Base-by-base conservation (phyloP, 1,140 invertebrate genomes). In the Brachionus manjavacas region DNA sequence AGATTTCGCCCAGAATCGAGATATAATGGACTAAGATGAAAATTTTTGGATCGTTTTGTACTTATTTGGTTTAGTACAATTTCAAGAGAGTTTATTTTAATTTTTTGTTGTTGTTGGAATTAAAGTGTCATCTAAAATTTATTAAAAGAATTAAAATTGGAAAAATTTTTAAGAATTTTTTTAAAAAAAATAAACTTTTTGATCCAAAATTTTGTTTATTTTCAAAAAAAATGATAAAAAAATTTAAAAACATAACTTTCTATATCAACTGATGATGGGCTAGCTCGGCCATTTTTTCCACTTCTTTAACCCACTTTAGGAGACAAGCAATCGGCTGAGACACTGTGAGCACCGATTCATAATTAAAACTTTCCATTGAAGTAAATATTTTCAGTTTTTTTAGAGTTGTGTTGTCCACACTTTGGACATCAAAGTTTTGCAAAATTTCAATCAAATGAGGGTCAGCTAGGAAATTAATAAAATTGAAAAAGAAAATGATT, bases 301-400 rank as follows among this genome's bases (percentile, higher is more conserved):
- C 43, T 49, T 76, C 72, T 25, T 76, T 76, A n/a, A 76, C 72
- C 72, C 72, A 76, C 41, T 76, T 52, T 9, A 76, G 31, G 12
- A 76, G 25, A 14, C 41, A 49, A 76, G 41, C 72, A 49, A 76
- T 49, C 46, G 43, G 72, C 20, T 46, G 43, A 9, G 72, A 76
- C 20, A 46, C 2, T 28, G 46, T 28, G 1, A 9, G 8, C 14
- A 49, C 72, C 25, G 20, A 76, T 49, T 76, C 72, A 49, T 76
- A 76, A 1, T 76, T 31, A 76, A 49, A 76, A 28, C 25, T 49
- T n/a, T 76, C 72, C 72, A 49, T 76, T 25, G 16, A 20, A 11
- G 72, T 76, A 4, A 49, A 49, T 49, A 76, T 76, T 76, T 49
- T 49, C 1, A 76, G 41, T n/a, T 76, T 76, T 76, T 49, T 76